Evolutionary conservation across 2,888 invertebrate genomes (phyloP).

Genomic region (Coenonympha arcania): DNA sequence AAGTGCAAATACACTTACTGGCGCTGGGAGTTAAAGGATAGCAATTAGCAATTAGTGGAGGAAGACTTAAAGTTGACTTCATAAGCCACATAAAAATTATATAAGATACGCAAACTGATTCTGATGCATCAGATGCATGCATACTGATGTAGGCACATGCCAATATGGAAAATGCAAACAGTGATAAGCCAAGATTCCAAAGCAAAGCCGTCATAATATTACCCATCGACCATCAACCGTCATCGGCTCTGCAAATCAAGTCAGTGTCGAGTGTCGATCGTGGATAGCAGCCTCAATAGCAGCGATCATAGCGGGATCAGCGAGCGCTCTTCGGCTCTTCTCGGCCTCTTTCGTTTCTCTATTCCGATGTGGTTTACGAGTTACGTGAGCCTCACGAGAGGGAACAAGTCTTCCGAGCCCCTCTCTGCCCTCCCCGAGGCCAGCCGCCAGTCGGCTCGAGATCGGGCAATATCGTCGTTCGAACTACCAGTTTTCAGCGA

Average conservation of each 20-base stretch:
- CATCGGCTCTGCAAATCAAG: neutral
- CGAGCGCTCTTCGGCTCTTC: conserved; percentile 36
- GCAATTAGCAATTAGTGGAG: no score
- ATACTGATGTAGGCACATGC: no score
- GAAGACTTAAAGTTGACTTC: no score
- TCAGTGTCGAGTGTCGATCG: neutral
- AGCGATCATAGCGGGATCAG: conserved; percentile 52
- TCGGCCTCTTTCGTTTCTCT: conserved; percentile 53
- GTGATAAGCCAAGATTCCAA: neutral
- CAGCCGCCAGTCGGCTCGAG: conserved; percentile 35
- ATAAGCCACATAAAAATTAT: no score
- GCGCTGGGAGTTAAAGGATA: no score
- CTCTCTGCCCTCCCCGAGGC: conserved; percentile 44
- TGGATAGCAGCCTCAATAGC: neutral
- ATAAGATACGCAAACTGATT: neutral
- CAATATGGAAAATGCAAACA: neutral
- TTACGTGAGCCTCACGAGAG: conserved; percentile 43
- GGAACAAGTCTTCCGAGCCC: conserved; percentile 38
- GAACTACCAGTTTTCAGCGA: conserved; percentile 52
- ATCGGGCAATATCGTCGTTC: conserved; percentile 26
- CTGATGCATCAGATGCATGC: neutral
- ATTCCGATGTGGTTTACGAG: conserved; percentile 49
- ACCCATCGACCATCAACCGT: neutral
- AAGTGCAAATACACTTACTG: no score
- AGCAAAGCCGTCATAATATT: neutral